These are phyloP conservation scores for Trichoplax adhaerens DNA, from an alignment of 37 sponge, comb jelly and placozoan genomes.

Conservation along the genomic window DNA sequence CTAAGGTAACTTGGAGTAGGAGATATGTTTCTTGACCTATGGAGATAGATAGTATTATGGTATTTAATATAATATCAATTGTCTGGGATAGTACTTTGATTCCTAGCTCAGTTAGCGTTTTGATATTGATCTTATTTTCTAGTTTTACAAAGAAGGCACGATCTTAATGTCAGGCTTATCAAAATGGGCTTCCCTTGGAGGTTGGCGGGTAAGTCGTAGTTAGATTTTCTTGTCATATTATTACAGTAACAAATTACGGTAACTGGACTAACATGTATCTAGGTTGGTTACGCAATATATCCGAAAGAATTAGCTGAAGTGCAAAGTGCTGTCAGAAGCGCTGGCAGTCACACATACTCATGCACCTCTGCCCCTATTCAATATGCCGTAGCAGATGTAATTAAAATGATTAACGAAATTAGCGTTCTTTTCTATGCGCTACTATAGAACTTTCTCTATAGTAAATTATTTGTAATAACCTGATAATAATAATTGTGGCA, in stretches of 20 bases:
- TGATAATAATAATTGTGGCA: too few relatives aligned
- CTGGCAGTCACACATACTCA: constrained; percentile 12
- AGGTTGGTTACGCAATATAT: neutral
- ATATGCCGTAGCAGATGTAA: constrained; percentile 9
- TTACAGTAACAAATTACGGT: too few relatives aligned
- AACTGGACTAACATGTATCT: neutral
- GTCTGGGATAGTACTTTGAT: neutral
- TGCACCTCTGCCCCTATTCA: constrained; percentile 11
- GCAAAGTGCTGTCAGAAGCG: neutral
- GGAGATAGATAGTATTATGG: neutral
- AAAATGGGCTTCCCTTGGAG: constrained; percentile 14
- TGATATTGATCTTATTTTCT: neutral
- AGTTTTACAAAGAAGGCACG: constrained; percentile 11
- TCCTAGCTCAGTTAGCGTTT: too few relatives aligned
- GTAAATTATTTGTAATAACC: too few relatives aligned
- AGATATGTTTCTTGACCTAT: neutral
- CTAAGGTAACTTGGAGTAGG: constrained; percentile 5
- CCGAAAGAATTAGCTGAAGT: neutral
- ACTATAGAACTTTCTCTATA: too few relatives aligned
- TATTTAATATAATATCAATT: neutral
- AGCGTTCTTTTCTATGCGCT: too few relatives aligned
- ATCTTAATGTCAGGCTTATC: constrained; percentile 3
- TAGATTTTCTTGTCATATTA: too few relatives aligned
- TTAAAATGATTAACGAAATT: neutral
- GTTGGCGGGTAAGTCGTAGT: constrained; percentile 10